A percentile compares a stretch with the other conserved stretches of the same genome.
Conservation (phyloP, 2,888 invertebrate species). For the Polymixis lichenea region DNA sequence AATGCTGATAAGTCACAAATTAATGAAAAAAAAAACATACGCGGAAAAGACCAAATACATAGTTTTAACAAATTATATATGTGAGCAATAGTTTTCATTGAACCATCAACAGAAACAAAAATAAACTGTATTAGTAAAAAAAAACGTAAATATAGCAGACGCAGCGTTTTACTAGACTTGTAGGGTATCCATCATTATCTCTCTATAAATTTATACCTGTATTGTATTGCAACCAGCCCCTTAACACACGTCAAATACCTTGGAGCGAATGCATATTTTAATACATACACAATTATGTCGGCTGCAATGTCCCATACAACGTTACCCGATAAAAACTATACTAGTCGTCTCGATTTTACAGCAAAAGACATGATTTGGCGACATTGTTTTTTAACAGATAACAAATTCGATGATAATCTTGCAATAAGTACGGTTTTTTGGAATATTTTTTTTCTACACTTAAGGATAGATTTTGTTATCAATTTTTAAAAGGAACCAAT, state of each 20-base stretch:
- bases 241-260: conserved; percentile 19
- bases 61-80: background rate
- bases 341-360: background rate
- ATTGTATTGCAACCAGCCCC: background rate
- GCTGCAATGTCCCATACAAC: conserved; percentile 11
- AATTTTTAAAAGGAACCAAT: no score
- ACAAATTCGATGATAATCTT: no score
- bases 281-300: conserved; percentile 11
- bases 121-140: background rate
- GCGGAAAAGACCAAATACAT: background rate
- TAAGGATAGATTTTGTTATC: no score
- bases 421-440: no score
- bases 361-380: background rate
- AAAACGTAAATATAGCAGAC: background rate
- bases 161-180: background rate
- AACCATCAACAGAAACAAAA: conserved; percentile 47
- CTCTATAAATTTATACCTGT: background rate
- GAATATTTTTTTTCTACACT: no score
- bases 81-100: conserved; percentile 20
- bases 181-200: background rate
- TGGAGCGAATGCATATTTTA: background rate
- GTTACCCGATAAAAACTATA: no score
- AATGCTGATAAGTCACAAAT: conserved; percentile 7
- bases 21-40: background rate
- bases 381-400: no score